Evolutionary conservation across 2,113 vertebrate genomes (phyloP).

Genomic region (Crotalus tigris): DNA sequence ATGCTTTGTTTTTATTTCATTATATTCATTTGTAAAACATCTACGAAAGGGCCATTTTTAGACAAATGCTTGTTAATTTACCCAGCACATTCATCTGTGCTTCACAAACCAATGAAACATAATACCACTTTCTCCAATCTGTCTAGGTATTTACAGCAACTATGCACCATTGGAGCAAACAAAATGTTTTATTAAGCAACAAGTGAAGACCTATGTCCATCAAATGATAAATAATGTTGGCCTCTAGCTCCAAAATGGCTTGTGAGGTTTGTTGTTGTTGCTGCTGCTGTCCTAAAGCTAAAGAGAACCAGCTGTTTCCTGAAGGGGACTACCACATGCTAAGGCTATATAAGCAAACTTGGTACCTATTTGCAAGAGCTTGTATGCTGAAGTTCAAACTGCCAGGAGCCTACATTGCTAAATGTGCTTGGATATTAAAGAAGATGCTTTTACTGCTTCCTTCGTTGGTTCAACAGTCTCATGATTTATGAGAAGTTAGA

Average conservation of each 20-base stretch:
- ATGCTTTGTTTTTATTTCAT: constrained; percentile 39
- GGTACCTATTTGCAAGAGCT: not conserved
- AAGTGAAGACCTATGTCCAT: not conserved
- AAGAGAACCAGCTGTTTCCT: not conserved
- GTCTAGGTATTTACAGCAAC: not conserved
- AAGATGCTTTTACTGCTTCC: not conserved
- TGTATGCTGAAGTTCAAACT: not conserved
- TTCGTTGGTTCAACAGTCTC: not conserved
- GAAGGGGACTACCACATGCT: not conserved
- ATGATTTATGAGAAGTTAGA: not conserved
- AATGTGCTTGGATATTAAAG: not conserved
- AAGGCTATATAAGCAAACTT: not conserved
- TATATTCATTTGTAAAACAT: constrained; percentile 15
- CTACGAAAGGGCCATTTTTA: constrained; percentile 37
- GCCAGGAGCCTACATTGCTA: not conserved
- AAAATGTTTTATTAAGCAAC: not conserved
- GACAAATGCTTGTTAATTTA: constrained; percentile 36
- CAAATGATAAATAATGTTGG: not conserved
- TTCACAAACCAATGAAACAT: not conserved
- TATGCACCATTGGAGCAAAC: constrained; percentile 8
- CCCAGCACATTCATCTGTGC: not conserved
- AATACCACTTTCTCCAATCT: constrained; percentile 2
- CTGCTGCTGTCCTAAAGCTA: not conserved
- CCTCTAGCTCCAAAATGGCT: not conserved
- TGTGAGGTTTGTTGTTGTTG: not conserved